phyloP scores from a whole-genome alignment of 30 jellyfish, hydroid and myxozoan genomes.

The Sanderia malayensis region DNA sequence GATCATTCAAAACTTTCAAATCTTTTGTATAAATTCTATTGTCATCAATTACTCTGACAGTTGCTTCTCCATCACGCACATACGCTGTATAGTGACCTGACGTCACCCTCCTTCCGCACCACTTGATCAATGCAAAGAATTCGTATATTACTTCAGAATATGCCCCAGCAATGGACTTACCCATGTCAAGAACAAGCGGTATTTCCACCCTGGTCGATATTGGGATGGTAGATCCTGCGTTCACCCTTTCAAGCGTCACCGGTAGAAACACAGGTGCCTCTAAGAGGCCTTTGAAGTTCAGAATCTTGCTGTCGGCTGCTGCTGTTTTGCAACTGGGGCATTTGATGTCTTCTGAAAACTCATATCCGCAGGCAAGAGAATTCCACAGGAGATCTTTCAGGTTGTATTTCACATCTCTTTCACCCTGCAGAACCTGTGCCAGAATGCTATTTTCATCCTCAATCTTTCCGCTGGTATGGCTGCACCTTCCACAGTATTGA shows the following conservation, averaged over 20 bases:
- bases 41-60: not conserved
- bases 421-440: not conserved
- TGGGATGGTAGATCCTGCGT: not conserved
- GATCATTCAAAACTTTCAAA: not conserved
- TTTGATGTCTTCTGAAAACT: not conserved
- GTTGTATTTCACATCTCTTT: not conserved
- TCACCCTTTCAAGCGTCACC: not conserved
- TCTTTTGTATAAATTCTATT: not conserved
- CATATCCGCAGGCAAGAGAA: not conserved
- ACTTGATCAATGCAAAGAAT: not conserved
- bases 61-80: not conserved
- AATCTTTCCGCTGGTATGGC: not conserved
- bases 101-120: conserved; percentile 2
- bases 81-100: not conserved
- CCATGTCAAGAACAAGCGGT: not conserved
- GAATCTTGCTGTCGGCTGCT: not conserved
- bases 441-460: not conserved
- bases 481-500: not conserved
- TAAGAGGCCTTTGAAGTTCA: not conserved
- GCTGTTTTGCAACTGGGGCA: not conserved
- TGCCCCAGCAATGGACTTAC: not conserved
- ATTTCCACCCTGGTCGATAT: not conserved
- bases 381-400: not conserved
- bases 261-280: conserved; percentile 5
- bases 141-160: not conserved